Conservation (phyloP, 2,113 vertebrate genomes). For the Halichoeres trimaculatus region DNA sequence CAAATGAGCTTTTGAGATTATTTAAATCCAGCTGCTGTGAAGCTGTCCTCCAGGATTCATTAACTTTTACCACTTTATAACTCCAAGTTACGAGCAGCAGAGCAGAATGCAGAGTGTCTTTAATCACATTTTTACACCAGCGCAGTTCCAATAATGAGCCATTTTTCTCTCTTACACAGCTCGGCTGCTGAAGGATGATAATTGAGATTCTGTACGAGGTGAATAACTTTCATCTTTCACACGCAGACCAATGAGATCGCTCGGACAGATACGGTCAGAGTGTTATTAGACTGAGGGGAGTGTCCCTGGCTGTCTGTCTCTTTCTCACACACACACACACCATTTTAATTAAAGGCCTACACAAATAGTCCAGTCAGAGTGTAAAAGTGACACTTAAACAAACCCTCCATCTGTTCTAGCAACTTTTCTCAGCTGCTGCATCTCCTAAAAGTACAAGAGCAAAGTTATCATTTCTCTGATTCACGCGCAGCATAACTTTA, state of each 20-base stretch:
- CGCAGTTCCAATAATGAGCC: slow-evolving; percentile 43
- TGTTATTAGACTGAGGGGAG: slow-evolving; percentile 8
- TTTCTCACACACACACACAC: background rate
- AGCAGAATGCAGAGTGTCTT: slow-evolving; percentile 28
- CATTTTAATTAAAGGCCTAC: slow-evolving; percentile 55
- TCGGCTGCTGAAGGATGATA: slow-evolving; percentile 31
- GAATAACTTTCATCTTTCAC: slow-evolving; percentile 54
- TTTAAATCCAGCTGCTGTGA: slow-evolving; percentile 1
- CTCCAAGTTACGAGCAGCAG: slow-evolving; percentile 7
- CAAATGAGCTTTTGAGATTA: slow-evolving; percentile 12
- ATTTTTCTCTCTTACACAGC: slow-evolving; percentile 39
- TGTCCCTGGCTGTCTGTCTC: no score
- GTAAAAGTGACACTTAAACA: slow-evolving; percentile 41
- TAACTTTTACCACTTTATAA: slow-evolving; percentile 20
- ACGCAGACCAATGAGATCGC: slow-evolving; percentile 19
- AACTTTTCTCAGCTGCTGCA: background rate
- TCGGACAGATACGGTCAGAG: slow-evolving; percentile 31
- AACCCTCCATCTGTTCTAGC: slow-evolving; percentile 6
- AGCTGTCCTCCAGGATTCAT: slow-evolving; percentile 30
- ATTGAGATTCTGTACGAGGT: slow-evolving; percentile 34
- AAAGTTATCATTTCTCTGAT: background rate
- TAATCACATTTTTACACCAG: slow-evolving; percentile 60
- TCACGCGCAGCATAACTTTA: background rate
- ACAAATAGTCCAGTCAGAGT: background rate
- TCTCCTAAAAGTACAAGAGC: no score